Conservation (phyloP, 35 echinoderm and acorn worm species). For the Patiria miniata region DNA sequence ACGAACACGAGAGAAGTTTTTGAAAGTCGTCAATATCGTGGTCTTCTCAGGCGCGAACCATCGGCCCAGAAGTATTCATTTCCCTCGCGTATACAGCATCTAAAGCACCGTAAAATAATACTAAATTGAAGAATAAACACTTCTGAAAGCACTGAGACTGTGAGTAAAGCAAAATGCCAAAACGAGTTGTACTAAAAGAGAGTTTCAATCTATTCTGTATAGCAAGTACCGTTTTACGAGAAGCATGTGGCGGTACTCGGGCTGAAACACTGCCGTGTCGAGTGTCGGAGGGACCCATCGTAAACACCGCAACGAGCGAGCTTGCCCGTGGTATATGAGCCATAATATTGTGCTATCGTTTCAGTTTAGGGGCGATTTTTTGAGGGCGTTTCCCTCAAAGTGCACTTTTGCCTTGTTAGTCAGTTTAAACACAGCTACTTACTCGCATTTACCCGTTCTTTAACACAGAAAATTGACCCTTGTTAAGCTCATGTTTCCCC, state of each 20-base stretch:
- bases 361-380: background rate
- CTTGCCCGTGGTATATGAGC: slow-evolving; percentile 17
- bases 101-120: background rate
- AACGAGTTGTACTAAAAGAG: background rate
- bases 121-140: slow-evolving; percentile 26
- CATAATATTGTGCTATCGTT: slow-evolving; percentile 18
- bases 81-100: background rate
- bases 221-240: slow-evolving; percentile 1
- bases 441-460: too few relatives aligned
- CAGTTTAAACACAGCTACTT: background rate
- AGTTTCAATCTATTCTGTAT: slow-evolving; percentile 9
- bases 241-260: slow-evolving; percentile 14
- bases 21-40: too few relatives aligned
- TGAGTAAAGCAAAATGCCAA: background rate
- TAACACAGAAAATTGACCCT: too few relatives aligned
- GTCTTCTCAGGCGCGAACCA: too few relatives aligned
- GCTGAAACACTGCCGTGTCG: background rate
- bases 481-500: too few relatives aligned
- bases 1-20: too few relatives aligned
- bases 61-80: background rate
- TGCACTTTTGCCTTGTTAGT: slow-evolving; percentile 13
- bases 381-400: background rate
- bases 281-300: slow-evolving; percentile 6
- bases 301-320: slow-evolving; percentile 7
- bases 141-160: background rate